phyloP scores from a whole-genome alignment of 92 coral and sea anemone species.

The Bergia sp. region DNA sequence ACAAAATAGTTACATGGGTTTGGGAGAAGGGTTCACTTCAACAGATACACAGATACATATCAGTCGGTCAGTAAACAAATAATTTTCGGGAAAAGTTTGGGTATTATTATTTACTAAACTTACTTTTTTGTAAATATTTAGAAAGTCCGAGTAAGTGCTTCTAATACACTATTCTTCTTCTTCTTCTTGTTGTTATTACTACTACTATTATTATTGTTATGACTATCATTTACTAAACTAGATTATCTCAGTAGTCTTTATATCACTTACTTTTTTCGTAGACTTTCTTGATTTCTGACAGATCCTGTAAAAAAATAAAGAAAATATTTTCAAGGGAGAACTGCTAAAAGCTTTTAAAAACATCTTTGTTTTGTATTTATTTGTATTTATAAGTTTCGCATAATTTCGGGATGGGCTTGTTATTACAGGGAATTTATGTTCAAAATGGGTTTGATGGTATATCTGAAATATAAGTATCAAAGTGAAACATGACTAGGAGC shows the following conservation, averaged over 20 bases:
- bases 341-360: not conserved
- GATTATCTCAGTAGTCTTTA: not conserved
- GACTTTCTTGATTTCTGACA: slow-evolving; percentile 77
- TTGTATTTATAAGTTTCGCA: not conserved
- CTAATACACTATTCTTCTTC: too few relatives aligned
- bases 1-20: too few relatives aligned
- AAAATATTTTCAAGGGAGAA: not conserved
- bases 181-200: not conserved
- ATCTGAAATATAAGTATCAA: not conserved
- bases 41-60: too few relatives aligned
- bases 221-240: not conserved
- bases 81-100: too few relatives aligned
- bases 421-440: not conserved
- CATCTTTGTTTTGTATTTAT: not conserved
- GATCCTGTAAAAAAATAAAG: slow-evolving; percentile 66
- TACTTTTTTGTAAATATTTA: too few relatives aligned
- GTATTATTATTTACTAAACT: too few relatives aligned
- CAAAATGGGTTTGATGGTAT: too few relatives aligned
- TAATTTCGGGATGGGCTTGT: not conserved
- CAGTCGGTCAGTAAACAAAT: too few relatives aligned
- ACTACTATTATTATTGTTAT: not conserved
- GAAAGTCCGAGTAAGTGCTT: too few relatives aligned
- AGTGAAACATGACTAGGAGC: too few relatives aligned
- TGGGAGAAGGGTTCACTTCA: too few relatives aligned
- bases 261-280: slow-evolving; percentile 74